Conservation (phyloP, 2,113 vertebrate genomes). For the Sorex araneus region DNA sequence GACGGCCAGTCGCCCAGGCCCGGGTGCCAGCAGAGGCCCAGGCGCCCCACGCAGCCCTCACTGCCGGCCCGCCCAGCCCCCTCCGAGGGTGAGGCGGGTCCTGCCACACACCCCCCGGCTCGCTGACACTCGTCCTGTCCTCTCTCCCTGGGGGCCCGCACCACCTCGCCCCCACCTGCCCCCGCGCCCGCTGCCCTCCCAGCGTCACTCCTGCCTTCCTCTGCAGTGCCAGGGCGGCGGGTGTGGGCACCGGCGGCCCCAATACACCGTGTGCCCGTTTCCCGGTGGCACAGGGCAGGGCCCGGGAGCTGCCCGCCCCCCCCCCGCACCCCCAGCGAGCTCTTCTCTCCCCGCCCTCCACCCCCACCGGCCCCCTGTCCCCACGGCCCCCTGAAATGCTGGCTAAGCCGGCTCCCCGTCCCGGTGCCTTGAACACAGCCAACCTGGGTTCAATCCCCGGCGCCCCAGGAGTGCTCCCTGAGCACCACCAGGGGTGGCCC, state of each 20-base stretch:
- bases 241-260: not conserved
- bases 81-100: not conserved
- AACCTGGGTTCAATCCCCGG: not conserved
- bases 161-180: too few species aligned
- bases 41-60: too few species aligned
- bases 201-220: not conserved
- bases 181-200: too few species aligned
- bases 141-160: not conserved
- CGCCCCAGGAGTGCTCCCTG: too few species aligned
- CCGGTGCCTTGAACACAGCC: not conserved
- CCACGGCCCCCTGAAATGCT: too few species aligned
- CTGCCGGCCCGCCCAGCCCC: too few species aligned
- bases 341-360: not conserved
- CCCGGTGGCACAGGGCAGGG: too few species aligned
- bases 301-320: not conserved
- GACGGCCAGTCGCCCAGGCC: not conserved
- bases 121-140: too few species aligned
- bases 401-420: too few species aligned
- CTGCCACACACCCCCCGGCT: too few species aligned
- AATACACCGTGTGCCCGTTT: not conserved
- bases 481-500: not conserved
- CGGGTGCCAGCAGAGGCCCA: not conserved
- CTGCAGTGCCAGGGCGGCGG: not conserved
- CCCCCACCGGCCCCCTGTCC: too few species aligned
- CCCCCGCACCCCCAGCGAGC: not conserved